Base-by-base conservation (phyloP, 2,113 vertebrate genomes). In the Lycocorax pyrrhopterus region DNA sequence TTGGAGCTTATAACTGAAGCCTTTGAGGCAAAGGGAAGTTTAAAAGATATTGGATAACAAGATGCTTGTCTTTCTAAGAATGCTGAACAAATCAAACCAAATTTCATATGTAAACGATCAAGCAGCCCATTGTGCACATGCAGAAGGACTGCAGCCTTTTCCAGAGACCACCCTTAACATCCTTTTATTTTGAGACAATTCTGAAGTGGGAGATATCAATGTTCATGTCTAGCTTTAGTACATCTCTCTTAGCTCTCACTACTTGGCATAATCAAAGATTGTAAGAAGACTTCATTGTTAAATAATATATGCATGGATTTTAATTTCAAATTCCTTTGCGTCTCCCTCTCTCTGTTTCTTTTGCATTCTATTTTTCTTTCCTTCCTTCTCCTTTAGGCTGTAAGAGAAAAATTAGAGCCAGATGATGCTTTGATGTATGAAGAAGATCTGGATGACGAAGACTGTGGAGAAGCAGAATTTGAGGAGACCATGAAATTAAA, bases 401-500 rank as follows among this genome's bases (percentile, higher is more conserved):
- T 98, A 92, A 96, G 97, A 88, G 99, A 98, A 87, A 99, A 99
- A 95, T 92, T 98, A 64, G 98, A 98, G 91, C 94, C 98, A 46
- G 98, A 99, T 32, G 98, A 99, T 85, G 98, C 99, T 83, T 96
- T 99, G 97, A 97, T 99, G 59, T 98, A 98, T 52, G 99, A 99
- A 71, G 99, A 99, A 87, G 99, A 99, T 93, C 98, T 98, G 55
- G 98, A 99, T 41, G 98, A 97, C 0, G 98, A 98, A 23, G 98
- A 98, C 11, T 98, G 98, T 89, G 98, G 96, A 7, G 99, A 98
- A 71, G 98, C 98, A 52, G 98, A 98, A 79, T 93, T 83, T 78
- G 98, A 99, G 95, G 99, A 99, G 96, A 99, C 99, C 84, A 95
- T 98, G 59, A 99, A 98, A 96, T 97, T 98, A 96, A 99, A 99